Evolutionary conservation across 2,888 invertebrate genomes (phyloP).

Genomic region (Aspidiotus rigidus): DNA sequence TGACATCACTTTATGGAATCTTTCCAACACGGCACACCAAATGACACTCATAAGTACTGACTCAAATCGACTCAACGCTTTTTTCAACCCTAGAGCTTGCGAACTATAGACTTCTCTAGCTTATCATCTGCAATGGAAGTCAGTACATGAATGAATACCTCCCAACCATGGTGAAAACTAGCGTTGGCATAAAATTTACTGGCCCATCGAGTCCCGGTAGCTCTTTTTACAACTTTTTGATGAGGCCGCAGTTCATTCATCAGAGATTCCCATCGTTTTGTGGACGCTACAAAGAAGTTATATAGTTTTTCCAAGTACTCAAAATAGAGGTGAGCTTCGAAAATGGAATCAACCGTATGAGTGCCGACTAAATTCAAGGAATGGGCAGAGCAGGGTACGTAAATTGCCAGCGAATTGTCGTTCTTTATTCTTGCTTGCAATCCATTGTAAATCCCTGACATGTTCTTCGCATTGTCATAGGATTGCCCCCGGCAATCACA

Average conservation of each 20-base stretch:
- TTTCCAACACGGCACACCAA: not conserved
- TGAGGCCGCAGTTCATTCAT: constrained; percentile 7
- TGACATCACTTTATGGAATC: not conserved
- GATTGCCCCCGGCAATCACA: constrained; percentile 39
- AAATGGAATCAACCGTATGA: not conserved
- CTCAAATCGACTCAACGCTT: not conserved
- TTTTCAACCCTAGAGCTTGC: not conserved
- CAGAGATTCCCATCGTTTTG: not conserved
- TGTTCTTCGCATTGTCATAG: constrained; percentile 41
- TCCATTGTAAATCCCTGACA: not conserved
- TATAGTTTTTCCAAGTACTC: not conserved
- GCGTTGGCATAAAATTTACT: not conserved
- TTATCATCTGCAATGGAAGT: not conserved
- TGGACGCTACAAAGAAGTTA: not conserved
- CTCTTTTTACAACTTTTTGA: constrained; percentile 4
- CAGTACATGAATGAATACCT: not conserved
- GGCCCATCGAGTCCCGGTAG: not conserved
- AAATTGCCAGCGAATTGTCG: not conserved
- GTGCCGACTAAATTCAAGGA: not conserved
- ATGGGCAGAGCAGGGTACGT: not conserved
- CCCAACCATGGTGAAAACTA: not conserved
- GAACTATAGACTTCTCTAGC: not conserved
- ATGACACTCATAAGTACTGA: not conserved
- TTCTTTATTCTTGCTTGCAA: not conserved
- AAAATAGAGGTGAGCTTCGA: not conserved